A percentile compares a stretch with the other conserved stretches of the same genome.
Conservation (phyloP, 37 sponge, comb jelly and placozoan species). For the Halichondria panicea region DNA sequence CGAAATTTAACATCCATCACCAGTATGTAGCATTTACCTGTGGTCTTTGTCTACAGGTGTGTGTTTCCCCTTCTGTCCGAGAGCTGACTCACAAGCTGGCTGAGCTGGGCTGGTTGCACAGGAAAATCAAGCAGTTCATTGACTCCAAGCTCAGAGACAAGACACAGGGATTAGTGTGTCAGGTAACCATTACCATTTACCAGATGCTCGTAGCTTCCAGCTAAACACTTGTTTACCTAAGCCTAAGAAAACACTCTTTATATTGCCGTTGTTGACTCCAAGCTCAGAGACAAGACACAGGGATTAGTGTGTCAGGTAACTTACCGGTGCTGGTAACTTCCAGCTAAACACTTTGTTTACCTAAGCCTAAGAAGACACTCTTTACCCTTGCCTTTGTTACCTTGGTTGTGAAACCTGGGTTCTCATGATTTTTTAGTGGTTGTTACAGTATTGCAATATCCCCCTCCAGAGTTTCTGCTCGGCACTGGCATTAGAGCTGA, state of each 20-base stretch:
- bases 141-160: constrained; percentile 45
- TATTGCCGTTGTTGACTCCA: constrained; percentile 47
- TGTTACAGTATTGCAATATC: too few relatives aligned
- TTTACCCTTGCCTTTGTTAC: constrained; percentile 50
- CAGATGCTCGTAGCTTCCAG: neutral
- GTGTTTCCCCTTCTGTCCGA: constrained; percentile 47
- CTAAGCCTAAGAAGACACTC: neutral
- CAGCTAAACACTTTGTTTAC: neutral
- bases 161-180: constrained; percentile 73
- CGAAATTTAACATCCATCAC: neutral
- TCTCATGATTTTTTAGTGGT: too few relatives aligned
- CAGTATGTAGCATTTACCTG: neutral
- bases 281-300: constrained; percentile 37
- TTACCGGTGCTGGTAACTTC: neutral
- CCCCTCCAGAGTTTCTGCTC: constrained; percentile 82
- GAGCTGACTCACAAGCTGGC: constrained; percentile 84
- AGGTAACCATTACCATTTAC: constrained; percentile 37
- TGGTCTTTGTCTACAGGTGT: constrained; percentile 32
- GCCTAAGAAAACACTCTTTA: neutral
- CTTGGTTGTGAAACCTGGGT: too few relatives aligned
- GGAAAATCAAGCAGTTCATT: constrained; percentile 67
- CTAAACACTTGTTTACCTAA: neutral
- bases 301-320: constrained; percentile 84
- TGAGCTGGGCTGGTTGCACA: constrained; percentile 94
- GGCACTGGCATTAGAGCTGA: constrained; percentile 85